These are phyloP conservation scores for Crocuta crocuta DNA, from an alignment of 2,113 vertebrate species.

Conservation along the genomic window DNA sequence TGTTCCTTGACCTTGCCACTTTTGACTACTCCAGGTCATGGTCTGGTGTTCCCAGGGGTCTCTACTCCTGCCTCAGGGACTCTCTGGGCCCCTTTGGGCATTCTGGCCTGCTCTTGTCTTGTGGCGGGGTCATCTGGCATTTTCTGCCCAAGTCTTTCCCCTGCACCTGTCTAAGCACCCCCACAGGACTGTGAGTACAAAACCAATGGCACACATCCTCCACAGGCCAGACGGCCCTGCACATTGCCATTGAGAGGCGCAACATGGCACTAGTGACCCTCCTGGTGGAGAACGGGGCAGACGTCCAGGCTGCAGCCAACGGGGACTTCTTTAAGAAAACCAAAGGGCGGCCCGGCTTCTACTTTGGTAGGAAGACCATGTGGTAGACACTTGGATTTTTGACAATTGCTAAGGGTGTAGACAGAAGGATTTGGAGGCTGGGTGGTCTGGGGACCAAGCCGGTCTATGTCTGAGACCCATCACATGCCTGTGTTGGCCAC, in stretches of 20 bases:
- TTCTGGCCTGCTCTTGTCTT: background rate
- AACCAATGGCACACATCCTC: slow-evolving; percentile 3
- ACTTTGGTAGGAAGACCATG: slow-evolving; percentile 92
- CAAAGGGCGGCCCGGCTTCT: slow-evolving; percentile 92
- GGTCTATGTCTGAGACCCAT: background rate
- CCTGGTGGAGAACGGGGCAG: slow-evolving; percentile 93
- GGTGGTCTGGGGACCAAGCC: background rate
- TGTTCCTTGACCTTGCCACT: background rate
- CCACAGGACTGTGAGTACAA: background rate
- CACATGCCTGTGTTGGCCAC: slow-evolving; percentile 17
- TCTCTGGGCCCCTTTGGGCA: background rate
- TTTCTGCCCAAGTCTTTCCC: background rate
- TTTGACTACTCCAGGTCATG: background rate
- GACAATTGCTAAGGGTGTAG: background rate
- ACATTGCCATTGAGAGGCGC: slow-evolving; percentile 96
- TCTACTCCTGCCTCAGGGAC: background rate
- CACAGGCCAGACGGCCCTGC: slow-evolving; percentile 96
- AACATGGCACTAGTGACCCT: slow-evolving; percentile 91
- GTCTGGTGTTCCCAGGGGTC: background rate
- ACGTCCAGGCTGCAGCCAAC: slow-evolving; percentile 94
- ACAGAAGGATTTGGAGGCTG: background rate
- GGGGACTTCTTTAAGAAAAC: slow-evolving; percentile 96
- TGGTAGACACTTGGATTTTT: background rate
- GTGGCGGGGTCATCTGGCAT: background rate
- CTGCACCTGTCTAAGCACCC: background rate